These are phyloP conservation scores for Apocrypta bakeri DNA, from an alignment of 1,140 invertebrate species.

Conservation along the genomic window DNA sequence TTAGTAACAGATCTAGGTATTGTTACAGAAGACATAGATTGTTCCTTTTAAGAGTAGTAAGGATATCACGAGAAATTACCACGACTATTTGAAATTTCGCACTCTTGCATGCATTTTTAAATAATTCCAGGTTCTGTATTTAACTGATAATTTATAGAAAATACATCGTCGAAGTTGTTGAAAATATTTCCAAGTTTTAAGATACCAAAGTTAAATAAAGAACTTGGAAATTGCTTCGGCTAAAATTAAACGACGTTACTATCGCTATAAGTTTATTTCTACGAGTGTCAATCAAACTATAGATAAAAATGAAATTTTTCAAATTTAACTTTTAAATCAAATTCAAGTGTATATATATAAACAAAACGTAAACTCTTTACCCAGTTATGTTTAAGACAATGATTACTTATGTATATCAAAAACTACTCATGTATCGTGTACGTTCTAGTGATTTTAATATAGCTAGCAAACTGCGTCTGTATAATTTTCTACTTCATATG, in stretches of 20 bases:
- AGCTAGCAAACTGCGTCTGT: slow-evolving; percentile 8
- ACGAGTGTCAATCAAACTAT: slow-evolving; percentile 27
- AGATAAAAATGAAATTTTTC: not conserved
- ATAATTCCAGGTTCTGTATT: not conserved
- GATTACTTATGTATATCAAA: not conserved
- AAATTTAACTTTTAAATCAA: not conserved
- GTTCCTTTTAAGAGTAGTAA: not conserved
- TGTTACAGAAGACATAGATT: slow-evolving; percentile 1
- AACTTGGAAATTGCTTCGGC: not conserved
- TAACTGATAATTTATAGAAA: no score
- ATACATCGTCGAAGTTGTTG: not conserved
- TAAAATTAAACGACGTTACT: not conserved
- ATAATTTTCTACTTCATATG: slow-evolving; percentile 35
- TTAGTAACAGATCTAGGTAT: not conserved
- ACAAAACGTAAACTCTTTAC: slow-evolving; percentile 21
- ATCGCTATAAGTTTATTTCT: not conserved
- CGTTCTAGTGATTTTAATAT: not conserved
- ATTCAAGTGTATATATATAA: not conserved
- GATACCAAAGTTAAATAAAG: not conserved
- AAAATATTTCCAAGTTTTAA: not conserved
- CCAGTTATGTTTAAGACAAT: not conserved
- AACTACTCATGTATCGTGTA: slow-evolving; percentile 33
- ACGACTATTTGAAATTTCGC: not conserved
- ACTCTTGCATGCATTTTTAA: slow-evolving; percentile 10
- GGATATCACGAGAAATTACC: not conserved